These are phyloP conservation scores for Procambarus virginalis DNA, from an alignment of 1,140 invertebrate genomes.

Conservation along the genomic window DNA sequence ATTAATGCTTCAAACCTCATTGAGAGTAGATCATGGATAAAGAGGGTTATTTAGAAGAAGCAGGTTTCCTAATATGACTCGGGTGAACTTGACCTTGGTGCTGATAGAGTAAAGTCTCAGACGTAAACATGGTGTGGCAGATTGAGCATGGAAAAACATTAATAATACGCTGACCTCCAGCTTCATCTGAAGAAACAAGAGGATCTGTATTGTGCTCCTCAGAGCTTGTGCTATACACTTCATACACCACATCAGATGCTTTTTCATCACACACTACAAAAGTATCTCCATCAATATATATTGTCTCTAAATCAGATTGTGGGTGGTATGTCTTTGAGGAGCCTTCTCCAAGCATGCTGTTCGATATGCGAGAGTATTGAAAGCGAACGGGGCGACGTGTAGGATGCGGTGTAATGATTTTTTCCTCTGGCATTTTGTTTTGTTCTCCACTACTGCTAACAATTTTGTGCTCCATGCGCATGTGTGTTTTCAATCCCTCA, in stretches of 20 bases:
- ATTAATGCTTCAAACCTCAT: background rate
- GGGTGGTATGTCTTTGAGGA: background rate
- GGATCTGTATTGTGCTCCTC: background rate
- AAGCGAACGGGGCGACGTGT: constrained; percentile 38
- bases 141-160: constrained; percentile 26
- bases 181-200: background rate
- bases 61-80: background rate
- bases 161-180: constrained; percentile 21
- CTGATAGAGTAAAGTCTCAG: background rate
- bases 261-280: background rate
- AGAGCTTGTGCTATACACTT: constrained; percentile 23
- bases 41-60: background rate
- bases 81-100: constrained; percentile 4
- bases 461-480: constrained; percentile 22
- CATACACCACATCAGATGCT: constrained; percentile 32
- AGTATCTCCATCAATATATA: background rate
- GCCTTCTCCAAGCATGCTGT: background rate
- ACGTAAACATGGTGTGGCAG: constrained; percentile 48
- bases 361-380: constrained; percentile 27
- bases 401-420: constrained; percentile 27
- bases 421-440: background rate
- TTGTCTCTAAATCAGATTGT: background rate
- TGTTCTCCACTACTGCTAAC: background rate
- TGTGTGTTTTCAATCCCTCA: constrained; percentile 27
- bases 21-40: background rate